Conservation (phyloP, 2,888 invertebrate genomes). For the Tachystola acroxantha region DNA sequence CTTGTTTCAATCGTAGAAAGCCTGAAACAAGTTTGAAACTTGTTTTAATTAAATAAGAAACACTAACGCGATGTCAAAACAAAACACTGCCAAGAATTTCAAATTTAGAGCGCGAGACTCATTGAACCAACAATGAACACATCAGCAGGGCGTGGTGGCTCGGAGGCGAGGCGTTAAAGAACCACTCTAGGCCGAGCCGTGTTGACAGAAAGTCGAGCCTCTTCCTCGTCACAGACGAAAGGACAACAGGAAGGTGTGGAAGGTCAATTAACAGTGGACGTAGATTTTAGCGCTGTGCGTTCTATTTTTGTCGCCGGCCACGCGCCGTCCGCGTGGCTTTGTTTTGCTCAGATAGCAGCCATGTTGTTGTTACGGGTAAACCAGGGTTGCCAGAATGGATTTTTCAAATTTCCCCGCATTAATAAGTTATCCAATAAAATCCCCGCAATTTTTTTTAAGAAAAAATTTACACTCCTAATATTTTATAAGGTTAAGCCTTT, state of each 20-base stretch:
- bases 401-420: no score
- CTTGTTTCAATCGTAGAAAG: no score
- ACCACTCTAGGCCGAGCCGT: slow-evolving; percentile 29
- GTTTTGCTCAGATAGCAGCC: slow-evolving; percentile 60
- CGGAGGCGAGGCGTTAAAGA: slow-evolving; percentile 32
- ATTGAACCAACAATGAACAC: slow-evolving; percentile 20
- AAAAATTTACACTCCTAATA: no score
- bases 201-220: slow-evolving; percentile 13
- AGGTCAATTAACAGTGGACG: slow-evolving; percentile 34
- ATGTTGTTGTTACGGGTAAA: slow-evolving; percentile 33
- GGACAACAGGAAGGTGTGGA: slow-evolving; percentile 19
- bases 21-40: no score
- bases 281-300: slow-evolving; percentile 33
- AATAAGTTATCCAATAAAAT: no score
- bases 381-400: no score
- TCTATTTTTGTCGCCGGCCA: slow-evolving; percentile 62
- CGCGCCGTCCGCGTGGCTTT: slow-evolving; percentile 64
- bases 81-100: slow-evolving; percentile 44
- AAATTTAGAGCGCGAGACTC: slow-evolving; percentile 36
- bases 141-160: slow-evolving; percentile 58
- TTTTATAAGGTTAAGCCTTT: no score
- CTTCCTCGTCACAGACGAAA: slow-evolving; percentile 12
- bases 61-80: no score
- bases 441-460: no score
- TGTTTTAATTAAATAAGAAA: no score